A percentile compares a stretch with the other conserved stretches of the same genome.
phyloP scores from a whole-genome alignment of 2,888 invertebrate species.

The Pandemis heparana region DNA sequence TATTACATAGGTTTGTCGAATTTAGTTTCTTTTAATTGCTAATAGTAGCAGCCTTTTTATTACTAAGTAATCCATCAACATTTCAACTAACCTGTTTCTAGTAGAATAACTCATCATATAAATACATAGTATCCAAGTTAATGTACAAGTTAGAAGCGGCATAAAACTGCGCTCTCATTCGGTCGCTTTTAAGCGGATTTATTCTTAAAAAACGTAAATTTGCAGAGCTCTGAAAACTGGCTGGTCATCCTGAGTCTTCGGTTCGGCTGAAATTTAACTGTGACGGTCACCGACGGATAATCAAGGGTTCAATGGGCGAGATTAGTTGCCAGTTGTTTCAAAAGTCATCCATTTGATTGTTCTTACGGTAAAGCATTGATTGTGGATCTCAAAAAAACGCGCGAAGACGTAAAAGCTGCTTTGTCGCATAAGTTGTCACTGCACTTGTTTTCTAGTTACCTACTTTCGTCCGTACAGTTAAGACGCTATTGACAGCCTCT shows the following conservation, averaged over 20 bases:
- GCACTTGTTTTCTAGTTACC: background rate
- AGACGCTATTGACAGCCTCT: background rate
- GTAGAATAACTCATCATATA: no score
- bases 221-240: constrained; percentile 6
- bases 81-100: no score
- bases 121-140: background rate
- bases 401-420: background rate
- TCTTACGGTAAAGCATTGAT: background rate
- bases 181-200: background rate
- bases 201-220: constrained; percentile 13
- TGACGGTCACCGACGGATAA: constrained; percentile 3
- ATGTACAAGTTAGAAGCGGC: constrained; percentile 7
- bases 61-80: background rate
- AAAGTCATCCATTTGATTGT: background rate
- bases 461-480: background rate
- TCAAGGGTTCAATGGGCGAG: constrained; percentile 1
- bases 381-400: background rate
- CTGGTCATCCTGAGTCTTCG: constrained; percentile 4
- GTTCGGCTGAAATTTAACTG: background rate
- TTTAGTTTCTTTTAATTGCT: no score
- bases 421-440: background rate
- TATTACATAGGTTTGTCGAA: no score
- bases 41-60: background rate
- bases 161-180: constrained; percentile 10
- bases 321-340: background rate